Conservation (phyloP, 2,888 invertebrate species). For the Gastracanthus pulcherrimus region DNA sequence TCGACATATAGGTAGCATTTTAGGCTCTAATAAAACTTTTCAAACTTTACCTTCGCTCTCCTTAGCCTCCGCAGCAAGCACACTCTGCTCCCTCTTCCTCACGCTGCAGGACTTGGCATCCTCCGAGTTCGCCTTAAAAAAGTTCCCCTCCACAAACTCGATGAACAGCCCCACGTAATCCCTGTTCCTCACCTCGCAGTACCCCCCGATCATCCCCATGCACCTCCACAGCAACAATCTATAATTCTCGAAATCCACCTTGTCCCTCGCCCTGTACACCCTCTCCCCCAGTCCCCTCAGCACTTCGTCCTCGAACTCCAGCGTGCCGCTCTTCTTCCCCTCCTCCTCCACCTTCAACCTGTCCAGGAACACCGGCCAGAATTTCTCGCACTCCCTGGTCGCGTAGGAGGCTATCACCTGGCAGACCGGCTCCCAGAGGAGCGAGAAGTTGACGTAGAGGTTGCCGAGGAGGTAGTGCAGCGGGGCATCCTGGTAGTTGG, state of each 20-base stretch:
- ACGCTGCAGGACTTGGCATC: conserved; percentile 81
- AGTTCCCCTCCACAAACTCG: conserved; percentile 86
- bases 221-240: conserved; percentile 90
- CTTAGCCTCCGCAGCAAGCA: background rate
- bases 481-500: conserved; percentile 82
- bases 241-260: conserved; percentile 87
- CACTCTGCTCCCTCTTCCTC: conserved; percentile 64
- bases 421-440: conserved; percentile 91
- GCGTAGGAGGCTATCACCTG: conserved; percentile 88
- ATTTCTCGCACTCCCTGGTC: conserved; percentile 78
- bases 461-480: conserved; percentile 90
- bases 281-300: conserved; percentile 60
- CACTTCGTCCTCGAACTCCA: conserved; percentile 65
- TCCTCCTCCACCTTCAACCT: conserved; percentile 1
- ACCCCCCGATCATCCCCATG: conserved; percentile 85
- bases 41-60: background rate
- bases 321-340: conserved; percentile 69
- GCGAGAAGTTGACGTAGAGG: conserved; percentile 91
- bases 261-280: conserved; percentile 78
- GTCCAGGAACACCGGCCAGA: conserved; percentile 86
- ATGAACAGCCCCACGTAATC: conserved; percentile 90
- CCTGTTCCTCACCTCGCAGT: conserved; percentile 89
- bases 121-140: conserved; percentile 81
- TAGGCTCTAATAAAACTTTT: background rate
- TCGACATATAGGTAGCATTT: too few species aligned